Percentiles rank a stretch among this genome's conserved stretches.
Conservation (phyloP, 1,140 invertebrate species). For the Episyrphus balteatus region DNA sequence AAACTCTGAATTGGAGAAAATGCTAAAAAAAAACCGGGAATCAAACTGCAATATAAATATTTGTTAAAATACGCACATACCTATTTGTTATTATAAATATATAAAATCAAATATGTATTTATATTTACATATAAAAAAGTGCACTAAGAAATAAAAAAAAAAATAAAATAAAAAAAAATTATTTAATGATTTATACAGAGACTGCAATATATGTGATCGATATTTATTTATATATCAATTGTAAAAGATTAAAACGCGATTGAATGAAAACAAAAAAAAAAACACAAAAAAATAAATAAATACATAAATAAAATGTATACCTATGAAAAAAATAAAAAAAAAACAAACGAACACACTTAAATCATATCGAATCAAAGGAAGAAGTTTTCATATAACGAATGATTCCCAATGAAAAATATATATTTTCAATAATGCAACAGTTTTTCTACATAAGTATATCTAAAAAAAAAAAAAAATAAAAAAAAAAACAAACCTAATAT, state of each 20-base stretch:
- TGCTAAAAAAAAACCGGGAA: too few relatives aligned
- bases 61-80: too few relatives aligned
- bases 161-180: slow-evolving; percentile 4
- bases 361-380: slow-evolving; percentile 1
- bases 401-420: slow-evolving; percentile 16
- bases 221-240: slow-evolving; percentile 19
- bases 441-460: slow-evolving; percentile 16
- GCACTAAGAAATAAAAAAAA: slow-evolving; percentile 2
- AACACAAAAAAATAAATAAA: slow-evolving; percentile 8
- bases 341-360: slow-evolving; percentile 18
- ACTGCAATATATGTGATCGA: slow-evolving; percentile 39
- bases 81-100: too few relatives aligned
- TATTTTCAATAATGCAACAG: too few relatives aligned
- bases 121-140: slow-evolving; percentile 1
- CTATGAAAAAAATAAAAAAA: slow-evolving; percentile 29
- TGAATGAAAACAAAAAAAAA: not conserved
- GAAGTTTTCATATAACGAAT: not conserved
- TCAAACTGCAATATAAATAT: too few relatives aligned
- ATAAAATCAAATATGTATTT: too few relatives aligned
- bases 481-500: slow-evolving; percentile 3
- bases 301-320: slow-evolving; percentile 17
- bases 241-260: too few relatives aligned
- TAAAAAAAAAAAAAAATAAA: slow-evolving; percentile 14
- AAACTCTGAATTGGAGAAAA: too few relatives aligned
- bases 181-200: slow-evolving; percentile 36